Evolutionary conservation across 2,888 invertebrate genomes (phyloP).

Genomic region (Eutolmus rufibarbis): DNA sequence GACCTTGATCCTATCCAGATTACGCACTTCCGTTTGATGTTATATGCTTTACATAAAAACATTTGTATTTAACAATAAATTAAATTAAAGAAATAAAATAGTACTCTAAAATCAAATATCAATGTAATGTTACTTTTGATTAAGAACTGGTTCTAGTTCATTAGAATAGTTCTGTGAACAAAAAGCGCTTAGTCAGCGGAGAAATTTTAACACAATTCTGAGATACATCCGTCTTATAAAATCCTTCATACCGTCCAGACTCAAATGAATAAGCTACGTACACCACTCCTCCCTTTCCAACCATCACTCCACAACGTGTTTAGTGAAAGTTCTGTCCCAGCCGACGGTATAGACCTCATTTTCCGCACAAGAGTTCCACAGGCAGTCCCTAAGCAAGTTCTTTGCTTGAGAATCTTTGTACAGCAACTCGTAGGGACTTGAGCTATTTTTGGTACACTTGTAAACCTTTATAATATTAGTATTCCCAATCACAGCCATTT

Average conservation of each 20-base stretch:
- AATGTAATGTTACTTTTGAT: background rate
- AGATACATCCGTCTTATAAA: background rate
- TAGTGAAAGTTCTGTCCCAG: conserved; percentile 50
- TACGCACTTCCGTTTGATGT: background rate
- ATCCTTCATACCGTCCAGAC: background rate
- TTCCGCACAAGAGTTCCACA: conserved; percentile 48
- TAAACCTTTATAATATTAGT: conserved; percentile 51
- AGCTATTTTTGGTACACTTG: conserved; percentile 1
- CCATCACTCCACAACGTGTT: conserved; percentile 48
- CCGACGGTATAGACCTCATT: conserved; percentile 50
- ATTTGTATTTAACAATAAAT: background rate
- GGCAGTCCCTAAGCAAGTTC: conserved; percentile 51
- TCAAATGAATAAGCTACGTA: background rate
- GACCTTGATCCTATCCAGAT: background rate
- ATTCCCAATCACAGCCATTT: conserved; percentile 51
- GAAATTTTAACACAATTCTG: background rate
- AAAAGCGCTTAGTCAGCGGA: background rate
- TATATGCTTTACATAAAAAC: background rate
- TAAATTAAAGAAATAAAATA: background rate
- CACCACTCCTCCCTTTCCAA: background rate
- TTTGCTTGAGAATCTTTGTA: conserved; percentile 50
- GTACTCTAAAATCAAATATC: background rate
- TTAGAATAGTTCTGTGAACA: background rate
- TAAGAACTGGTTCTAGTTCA: background rate
- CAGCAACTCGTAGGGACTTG: conserved; percentile 39